Conservation (phyloP, 1,140 invertebrate species). For the Tetraneura akinire region DNA sequence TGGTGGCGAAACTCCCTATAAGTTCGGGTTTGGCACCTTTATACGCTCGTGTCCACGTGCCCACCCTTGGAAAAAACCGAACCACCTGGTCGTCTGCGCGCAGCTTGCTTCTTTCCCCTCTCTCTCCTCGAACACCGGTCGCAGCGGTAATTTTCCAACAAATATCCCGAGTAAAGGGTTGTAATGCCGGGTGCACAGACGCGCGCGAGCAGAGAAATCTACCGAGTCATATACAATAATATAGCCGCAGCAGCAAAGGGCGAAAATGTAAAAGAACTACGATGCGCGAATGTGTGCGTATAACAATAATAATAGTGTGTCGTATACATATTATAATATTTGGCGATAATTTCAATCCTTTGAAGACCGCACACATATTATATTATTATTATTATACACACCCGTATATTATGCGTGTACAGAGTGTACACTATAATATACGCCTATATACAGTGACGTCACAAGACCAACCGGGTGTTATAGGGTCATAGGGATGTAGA, state of each 20-base stretch:
- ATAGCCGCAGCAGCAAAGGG: not conserved
- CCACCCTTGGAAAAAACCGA: constrained; percentile 41
- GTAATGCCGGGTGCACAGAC: not conserved
- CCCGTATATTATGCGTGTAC: not conserved
- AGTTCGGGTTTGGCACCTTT: constrained; percentile 47
- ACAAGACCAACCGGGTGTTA: constrained; percentile 45
- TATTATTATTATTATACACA: too few relatives aligned
- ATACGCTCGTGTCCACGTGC: constrained; percentile 31
- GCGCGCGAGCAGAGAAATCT: not conserved
- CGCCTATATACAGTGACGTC: constrained; percentile 29
- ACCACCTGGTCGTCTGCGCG: constrained; percentile 34
- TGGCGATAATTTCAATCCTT: constrained; percentile 19
- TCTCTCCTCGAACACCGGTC: constrained; percentile 40
- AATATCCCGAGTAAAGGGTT: constrained; percentile 41
- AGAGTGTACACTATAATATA: too few relatives aligned
- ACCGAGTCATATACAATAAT: constrained; percentile 17
- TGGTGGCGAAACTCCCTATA: constrained; percentile 49
- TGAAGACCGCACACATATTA: constrained; percentile 18
- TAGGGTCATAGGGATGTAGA: not conserved
- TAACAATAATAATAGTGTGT: too few relatives aligned
- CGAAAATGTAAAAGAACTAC: constrained; percentile 13
- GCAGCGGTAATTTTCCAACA: constrained; percentile 38
- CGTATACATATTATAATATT: constrained; percentile 1
- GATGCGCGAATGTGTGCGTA: not conserved
- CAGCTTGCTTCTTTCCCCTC: constrained; percentile 39